Percentiles rank a stretch among this genome's conserved stretches.
Evolutionary conservation across 2,797 vertebrate species (phyloP).

Genomic region (Sciurus vulgaris): DNA sequence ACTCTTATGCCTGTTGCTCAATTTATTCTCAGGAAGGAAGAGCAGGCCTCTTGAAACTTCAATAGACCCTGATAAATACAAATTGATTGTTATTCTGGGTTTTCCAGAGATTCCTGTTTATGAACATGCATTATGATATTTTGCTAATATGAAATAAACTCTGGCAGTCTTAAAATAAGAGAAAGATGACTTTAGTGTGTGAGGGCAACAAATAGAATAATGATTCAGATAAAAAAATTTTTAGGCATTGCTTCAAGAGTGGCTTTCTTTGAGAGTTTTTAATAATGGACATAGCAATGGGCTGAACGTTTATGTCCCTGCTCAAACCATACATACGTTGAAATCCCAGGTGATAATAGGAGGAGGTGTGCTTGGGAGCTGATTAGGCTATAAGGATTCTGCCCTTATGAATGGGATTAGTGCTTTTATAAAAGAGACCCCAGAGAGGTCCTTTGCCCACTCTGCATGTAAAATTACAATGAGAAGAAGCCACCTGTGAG

Average conservation of each 20-base stretch:
- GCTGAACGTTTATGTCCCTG: neutral
- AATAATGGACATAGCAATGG: neutral
- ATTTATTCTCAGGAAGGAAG: neutral
- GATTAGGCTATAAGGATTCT: neutral
- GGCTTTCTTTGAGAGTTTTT: neutral
- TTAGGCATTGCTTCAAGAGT: neutral
- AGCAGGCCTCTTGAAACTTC: neutral
- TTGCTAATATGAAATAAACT: slow-evolving; percentile 1
- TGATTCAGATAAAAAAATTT: neutral
- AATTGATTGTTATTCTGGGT: neutral
- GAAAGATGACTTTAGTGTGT: neutral
- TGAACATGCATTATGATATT: neutral
- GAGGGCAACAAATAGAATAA: neutral
- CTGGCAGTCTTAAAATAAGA: neutral
- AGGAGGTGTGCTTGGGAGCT: neutral
- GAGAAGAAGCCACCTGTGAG: neutral
- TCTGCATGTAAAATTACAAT: neutral
- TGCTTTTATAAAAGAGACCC: neutral
- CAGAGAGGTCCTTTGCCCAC: neutral
- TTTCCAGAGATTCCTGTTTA: neutral
- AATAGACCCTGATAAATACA: neutral
- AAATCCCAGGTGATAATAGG: neutral
- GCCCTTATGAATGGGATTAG: neutral
- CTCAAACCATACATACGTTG: neutral
- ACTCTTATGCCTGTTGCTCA: neutral